Base-by-base conservation (phyloP, 2,888 invertebrate genomes). In the Acronicta leporina region DNA sequence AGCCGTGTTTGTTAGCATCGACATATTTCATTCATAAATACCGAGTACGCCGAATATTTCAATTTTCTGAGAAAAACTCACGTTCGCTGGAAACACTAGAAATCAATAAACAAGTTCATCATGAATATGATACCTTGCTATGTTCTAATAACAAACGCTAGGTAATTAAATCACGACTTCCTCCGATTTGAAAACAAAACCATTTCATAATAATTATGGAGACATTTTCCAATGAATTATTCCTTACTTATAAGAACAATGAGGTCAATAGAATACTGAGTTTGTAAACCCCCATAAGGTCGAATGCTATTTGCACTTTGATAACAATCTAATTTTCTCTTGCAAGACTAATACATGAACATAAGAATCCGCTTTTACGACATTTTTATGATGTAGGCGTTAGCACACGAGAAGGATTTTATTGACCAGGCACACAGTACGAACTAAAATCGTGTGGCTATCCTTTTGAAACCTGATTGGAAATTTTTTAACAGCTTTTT, bases 11-110 rank as follows among this genome's bases (percentile, higher is more conserved):
- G 58, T 62, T 53, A 52, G 43, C 41, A 62, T 62, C 50, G 25
- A 64, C 73, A 73, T 20, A 65, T 58, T 77, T 65, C 52, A 65
- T 75, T 77, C 63, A 77, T 63, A 42, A 59, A 63, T 65, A 56
- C 49, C 49, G 33, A 48, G 33, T 54, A 46, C 49, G 63, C 33
- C 60, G 44, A 76, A 73, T 63, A 73, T 64, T 57, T 61, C 68
- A 60, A 74, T 61, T 62, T 76, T 66, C 77, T 62, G 40, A 62
- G 72, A 63, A 76, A 57, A 42, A 61, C 45, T 63, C 42, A 59
- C 44, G 53, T 57, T 61, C 30, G 71, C 38, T 59, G 7, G 27
- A 63, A 38, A 62, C 45, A 57, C 57, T 70, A 68, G 46, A 70
- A 63, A 59, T 67, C 45, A 49, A 70, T 63, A 55, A 57, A 67